Evolutionary conservation across 1,140 invertebrate genomes (phyloP).

Genomic region (Latrodectus geometricus): DNA sequence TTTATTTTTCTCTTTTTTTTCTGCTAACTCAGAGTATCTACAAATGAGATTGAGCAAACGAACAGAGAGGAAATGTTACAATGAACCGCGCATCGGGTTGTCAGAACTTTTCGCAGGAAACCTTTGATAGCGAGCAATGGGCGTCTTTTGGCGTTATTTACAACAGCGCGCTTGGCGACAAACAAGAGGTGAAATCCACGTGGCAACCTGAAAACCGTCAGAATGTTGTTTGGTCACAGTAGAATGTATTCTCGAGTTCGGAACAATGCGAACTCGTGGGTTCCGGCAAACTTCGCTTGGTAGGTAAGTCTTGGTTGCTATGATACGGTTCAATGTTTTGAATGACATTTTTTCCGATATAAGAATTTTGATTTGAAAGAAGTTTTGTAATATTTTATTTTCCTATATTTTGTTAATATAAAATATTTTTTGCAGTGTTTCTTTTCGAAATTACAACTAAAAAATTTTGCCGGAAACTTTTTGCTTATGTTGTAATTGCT

Average conservation of each 20-base stretch:
- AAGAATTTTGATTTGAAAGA: neutral
- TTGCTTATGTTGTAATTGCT: no score
- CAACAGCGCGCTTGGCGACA: constrained; percentile 23
- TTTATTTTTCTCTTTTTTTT: no score
- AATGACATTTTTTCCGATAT: neutral
- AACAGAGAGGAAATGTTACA: no score
- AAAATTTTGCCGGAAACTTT: no score
- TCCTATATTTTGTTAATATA: no score
- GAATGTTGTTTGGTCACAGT: constrained; percentile 43
- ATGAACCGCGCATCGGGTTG: neutral
- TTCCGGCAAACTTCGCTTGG: neutral
- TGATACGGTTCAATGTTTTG: constrained; percentile 13
- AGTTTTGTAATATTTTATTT: no score
- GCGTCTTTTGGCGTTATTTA: constrained; percentile 12
- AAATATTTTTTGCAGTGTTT: no score
- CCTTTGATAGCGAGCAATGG: neutral
- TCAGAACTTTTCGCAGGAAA: neutral
- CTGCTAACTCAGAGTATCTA: no score
- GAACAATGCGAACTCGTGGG: constrained; percentile 25
- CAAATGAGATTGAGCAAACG: no score
- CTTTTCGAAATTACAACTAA: no score
- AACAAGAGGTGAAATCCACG: constrained; percentile 26
- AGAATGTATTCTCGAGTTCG: constrained; percentile 8
- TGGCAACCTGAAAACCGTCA: constrained; percentile 43
- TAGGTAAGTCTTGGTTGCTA: constrained; percentile 25